Percentiles rank a stretch among this genome's conserved stretches.
Conservation (phyloP, 1,140 invertebrate species). For the Lamellibrachia luymesi region DNA sequence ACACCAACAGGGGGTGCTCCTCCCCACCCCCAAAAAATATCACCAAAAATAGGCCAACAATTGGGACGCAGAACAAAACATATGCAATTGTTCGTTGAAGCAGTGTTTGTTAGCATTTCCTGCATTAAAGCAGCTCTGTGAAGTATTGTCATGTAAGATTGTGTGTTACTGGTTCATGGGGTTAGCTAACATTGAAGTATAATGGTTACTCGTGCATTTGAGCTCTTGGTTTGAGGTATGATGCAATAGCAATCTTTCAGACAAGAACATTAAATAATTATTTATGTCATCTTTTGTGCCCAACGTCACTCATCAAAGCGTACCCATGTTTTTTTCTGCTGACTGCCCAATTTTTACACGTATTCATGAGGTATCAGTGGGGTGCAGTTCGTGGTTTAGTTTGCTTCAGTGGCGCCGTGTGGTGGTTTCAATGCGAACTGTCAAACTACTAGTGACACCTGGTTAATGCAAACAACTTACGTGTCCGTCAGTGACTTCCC, state of each 20-base stretch:
- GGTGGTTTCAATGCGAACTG: neutral
- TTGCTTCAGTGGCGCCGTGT: neutral
- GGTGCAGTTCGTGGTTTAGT: neutral
- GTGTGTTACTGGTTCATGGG: neutral
- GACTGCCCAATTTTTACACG: neutral
- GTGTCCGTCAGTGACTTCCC: no score
- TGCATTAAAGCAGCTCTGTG: neutral
- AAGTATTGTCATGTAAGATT: neutral
- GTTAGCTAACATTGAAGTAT: neutral
- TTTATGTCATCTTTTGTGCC: neutral
- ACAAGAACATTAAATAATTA: neutral
- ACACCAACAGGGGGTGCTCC: neutral
- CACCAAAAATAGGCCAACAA: neutral
- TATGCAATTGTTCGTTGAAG: neutral
- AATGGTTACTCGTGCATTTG: neutral
- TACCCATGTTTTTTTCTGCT: neutral
- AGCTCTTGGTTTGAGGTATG: neutral
- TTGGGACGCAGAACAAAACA: conserved; percentile 1
- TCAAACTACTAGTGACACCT: neutral
- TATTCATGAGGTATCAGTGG: neutral
- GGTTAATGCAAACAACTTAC: neutral
- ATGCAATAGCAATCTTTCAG: neutral
- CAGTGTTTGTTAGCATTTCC: neutral
- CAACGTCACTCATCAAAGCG: neutral
- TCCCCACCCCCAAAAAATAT: neutral